Evolutionary conservation across 2,113 vertebrate species (phyloP), one percentile per base, ranked within the genome.

Genomic region (Triplophysa tibetana): DNA sequence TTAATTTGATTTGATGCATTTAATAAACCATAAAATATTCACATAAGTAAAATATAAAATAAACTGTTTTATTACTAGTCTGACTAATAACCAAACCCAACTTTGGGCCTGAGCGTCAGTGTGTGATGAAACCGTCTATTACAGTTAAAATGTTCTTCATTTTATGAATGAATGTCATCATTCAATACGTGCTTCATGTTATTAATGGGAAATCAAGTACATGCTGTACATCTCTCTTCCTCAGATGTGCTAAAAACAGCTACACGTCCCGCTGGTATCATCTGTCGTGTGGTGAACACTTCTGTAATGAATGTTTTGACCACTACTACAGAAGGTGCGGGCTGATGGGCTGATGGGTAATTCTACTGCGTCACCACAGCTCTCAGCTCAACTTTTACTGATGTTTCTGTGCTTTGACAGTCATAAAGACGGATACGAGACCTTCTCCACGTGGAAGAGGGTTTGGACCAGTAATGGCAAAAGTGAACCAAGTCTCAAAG

Each of bases 251-350:
- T 61, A 99, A 98, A 89, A 99, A 99, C 52, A 96, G 98, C 11
- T 99, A 99, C 80, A 99, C 97, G 0, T 98, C 97, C 0, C 94
- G 98, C 77, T 99, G 98, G 98, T 99, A 99, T 87, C 98, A 99
- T 67, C 93, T 99, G 24, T 99, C 98, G 63, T 99, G 97, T 68
- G 98, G 98, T 16, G 98, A 99, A 65, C 98, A 99, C 90, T 99
- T 99, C 88, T 99, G 97, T 89, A 99, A 99, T 33, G 98, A 99
- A 85, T 99, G 98, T 82, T 99, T 99, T 85, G 98, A 99, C 88
- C 94, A 98, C 89, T 98, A 98, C 86, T 99, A 99, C 86, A 93
- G 98, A 92, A 99, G 97, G 98, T 98, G 91, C 61, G 79, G 16
- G 61, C 23, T n/a, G 23, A 29, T 70, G 79, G 16, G 61, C 23